Evolutionary conservation across 2,888 invertebrate species (phyloP).

Genomic region (Odontocerum albicorne): DNA sequence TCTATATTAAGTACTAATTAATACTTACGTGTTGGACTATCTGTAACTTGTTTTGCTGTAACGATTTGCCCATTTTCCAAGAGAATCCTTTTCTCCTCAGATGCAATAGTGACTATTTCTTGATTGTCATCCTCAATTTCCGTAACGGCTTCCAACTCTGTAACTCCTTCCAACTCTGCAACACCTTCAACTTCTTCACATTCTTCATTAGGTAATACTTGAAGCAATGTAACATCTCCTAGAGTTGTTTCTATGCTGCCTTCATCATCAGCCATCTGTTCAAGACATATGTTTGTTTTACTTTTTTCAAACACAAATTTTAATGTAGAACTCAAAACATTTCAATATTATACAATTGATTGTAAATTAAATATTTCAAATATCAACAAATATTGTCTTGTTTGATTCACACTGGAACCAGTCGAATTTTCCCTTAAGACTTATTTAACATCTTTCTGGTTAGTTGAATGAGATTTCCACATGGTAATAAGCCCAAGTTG

Average conservation of each 20-base stretch:
- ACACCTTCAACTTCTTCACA: background rate
- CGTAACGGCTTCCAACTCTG: background rate
- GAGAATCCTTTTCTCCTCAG: constrained; percentile 14
- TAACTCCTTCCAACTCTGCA: background rate
- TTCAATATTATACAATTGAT: no score
- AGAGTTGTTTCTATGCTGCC: constrained; percentile 1
- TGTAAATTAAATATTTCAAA: no score
- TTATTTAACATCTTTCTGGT: no score
- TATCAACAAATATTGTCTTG: no score
- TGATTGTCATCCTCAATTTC: constrained; percentile 8
- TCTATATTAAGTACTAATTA: background rate
- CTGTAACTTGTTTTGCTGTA: constrained; percentile 1
- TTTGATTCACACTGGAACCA: no score
- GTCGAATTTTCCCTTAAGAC: no score
- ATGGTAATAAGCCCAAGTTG: no score
- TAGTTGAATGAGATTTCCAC: no score
- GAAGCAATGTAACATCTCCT: constrained; percentile 14
- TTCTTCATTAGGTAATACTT: constrained; percentile 14
- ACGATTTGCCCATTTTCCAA: constrained; percentile 24
- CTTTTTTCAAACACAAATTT: no score
- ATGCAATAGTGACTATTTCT: no score
- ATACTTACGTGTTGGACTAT: background rate
- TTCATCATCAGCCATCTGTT: constrained; percentile 22
- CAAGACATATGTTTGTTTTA: no score
- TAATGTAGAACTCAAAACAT: no score